Evolutionary conservation across 2,797 vertebrate species (phyloP).

Genomic region (Steatocranus sp.): DNA sequence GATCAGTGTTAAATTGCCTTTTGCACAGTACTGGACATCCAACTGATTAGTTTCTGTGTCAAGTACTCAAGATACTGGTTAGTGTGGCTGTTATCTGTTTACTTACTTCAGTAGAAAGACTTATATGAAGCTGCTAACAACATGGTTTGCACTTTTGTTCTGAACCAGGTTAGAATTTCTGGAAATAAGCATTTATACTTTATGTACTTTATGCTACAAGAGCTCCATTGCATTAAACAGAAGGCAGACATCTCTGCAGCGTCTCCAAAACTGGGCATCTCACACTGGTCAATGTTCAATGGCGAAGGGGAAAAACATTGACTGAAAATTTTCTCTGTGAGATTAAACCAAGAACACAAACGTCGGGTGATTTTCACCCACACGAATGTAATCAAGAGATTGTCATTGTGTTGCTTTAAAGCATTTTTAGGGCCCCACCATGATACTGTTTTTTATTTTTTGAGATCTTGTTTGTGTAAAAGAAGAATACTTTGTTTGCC

Average conservation of each 20-base stretch:
- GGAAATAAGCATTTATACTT: neutral
- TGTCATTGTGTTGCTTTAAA: neutral
- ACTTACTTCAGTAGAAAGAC: neutral
- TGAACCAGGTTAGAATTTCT: neutral
- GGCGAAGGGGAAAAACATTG: neutral
- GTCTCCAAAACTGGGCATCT: neutral
- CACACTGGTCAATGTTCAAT: neutral
- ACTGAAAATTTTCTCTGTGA: neutral
- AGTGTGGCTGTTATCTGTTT: neutral
- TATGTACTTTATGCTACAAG: neutral
- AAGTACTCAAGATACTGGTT: neutral
- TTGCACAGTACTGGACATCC: neutral
- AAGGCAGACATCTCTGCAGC: neutral
- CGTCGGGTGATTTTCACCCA: rapidly evolving
- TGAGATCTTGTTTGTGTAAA: neutral
- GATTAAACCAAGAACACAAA: neutral
- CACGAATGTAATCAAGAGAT: neutral
- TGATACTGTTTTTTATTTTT: neutral
- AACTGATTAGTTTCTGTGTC: neutral
- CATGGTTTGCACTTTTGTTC: neutral
- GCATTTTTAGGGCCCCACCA: neutral
- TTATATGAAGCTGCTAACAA: neutral
- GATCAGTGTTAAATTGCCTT: neutral
- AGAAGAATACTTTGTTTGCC: neutral
- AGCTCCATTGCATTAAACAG: neutral